Percentiles rank a stretch among this genome's conserved stretches.
These are phyloP conservation scores for Austrofundulus limnaeus DNA, from an alignment of 2,113 vertebrate genomes.

Conservation along the genomic window DNA sequence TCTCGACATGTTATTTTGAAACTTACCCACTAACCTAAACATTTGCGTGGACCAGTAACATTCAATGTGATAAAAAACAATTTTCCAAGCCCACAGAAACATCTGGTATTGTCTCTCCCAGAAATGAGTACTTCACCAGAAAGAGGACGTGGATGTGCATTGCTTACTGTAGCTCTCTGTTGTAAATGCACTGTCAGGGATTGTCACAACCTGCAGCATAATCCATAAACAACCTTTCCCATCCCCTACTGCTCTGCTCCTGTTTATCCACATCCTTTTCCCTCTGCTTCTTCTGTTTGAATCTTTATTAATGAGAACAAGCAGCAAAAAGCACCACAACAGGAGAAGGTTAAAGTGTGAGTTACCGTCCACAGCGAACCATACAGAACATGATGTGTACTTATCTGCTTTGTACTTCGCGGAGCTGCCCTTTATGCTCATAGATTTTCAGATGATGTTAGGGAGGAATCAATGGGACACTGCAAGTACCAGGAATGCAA, in stretches of 20 bases:
- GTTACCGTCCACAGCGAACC: constrained; percentile 43
- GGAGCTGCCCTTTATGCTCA: constrained; percentile 84
- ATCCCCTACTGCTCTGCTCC: constrained; percentile 23
- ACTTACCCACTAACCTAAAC: not conserved
- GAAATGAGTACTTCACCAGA: constrained; percentile 39
- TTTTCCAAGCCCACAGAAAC: constrained; percentile 14
- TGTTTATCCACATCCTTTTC: constrained; percentile 29
- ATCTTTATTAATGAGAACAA: constrained; percentile 41
- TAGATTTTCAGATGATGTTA: constrained; percentile 89
- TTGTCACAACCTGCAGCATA: constrained; percentile 65
- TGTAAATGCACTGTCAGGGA: constrained; percentile 61
- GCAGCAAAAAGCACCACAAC: constrained; percentile 16
- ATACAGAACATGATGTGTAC: constrained; percentile 68
- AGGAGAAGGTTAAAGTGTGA: constrained; percentile 49
- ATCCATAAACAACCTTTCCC: constrained; percentile 53
- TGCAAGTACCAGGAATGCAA: constrained; percentile 87
- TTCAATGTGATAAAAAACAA: constrained; percentile 2
- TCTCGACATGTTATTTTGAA: not conserved
- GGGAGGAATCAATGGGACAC: constrained; percentile 85
- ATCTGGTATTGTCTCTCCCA: constrained; percentile 8
- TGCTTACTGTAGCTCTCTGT: constrained; percentile 29
- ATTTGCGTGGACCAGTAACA: not conserved
- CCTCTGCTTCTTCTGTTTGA: constrained; percentile 27
- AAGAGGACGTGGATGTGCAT: constrained; percentile 42
- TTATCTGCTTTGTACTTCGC: constrained; percentile 72